These are phyloP conservation scores for Crematogaster levior DNA, from an alignment of 2,888 invertebrate species.

Conservation along the genomic window DNA sequence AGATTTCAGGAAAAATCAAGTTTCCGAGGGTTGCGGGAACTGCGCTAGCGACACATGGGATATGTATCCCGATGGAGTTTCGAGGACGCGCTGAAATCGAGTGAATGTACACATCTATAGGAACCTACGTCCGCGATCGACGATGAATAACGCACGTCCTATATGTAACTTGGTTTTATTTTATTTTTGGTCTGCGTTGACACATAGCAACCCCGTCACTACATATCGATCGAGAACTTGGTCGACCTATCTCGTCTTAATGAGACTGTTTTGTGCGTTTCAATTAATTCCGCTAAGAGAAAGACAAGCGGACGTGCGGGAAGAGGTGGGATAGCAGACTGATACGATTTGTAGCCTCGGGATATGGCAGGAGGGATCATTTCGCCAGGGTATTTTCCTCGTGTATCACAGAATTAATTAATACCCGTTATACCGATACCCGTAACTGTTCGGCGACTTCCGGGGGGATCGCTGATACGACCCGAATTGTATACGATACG, in stretches of 20 bases:
- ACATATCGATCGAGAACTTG: conserved; percentile 50
- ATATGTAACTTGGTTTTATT: conserved; percentile 46
- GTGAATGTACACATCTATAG: conserved; percentile 44
- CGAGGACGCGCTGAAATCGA: conserved; percentile 50
- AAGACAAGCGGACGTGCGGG: conserved; percentile 42
- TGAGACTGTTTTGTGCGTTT: conserved; percentile 69
- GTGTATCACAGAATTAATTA: conserved; percentile 72
- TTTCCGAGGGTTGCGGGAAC: conserved; percentile 44
- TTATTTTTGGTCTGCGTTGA: conserved; percentile 47
- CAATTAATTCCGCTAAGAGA: conserved; percentile 72
- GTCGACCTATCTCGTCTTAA: conserved; percentile 60
- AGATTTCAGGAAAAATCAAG: conserved; percentile 66
- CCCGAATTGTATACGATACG: conserved; percentile 40
- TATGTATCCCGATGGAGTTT: conserved; percentile 31
- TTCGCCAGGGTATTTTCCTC: conserved; percentile 58
- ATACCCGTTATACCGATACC: conserved; percentile 69
- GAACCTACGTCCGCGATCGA: conserved; percentile 49
- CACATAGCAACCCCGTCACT: conserved; percentile 13
- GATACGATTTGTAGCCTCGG: conserved; percentile 32
- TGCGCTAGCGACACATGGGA: conserved; percentile 21
- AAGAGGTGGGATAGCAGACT: background rate
- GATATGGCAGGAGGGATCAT: conserved; percentile 59
- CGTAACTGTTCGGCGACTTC: conserved; percentile 58
- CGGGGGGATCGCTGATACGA: conserved; percentile 47
- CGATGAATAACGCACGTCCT: conserved; percentile 34